A percentile compares a stretch with the other conserved stretches of the same genome.
These are phyloP conservation scores for Linepithema humile DNA, from an alignment of 1,140 invertebrate species.

Conservation along the genomic window DNA sequence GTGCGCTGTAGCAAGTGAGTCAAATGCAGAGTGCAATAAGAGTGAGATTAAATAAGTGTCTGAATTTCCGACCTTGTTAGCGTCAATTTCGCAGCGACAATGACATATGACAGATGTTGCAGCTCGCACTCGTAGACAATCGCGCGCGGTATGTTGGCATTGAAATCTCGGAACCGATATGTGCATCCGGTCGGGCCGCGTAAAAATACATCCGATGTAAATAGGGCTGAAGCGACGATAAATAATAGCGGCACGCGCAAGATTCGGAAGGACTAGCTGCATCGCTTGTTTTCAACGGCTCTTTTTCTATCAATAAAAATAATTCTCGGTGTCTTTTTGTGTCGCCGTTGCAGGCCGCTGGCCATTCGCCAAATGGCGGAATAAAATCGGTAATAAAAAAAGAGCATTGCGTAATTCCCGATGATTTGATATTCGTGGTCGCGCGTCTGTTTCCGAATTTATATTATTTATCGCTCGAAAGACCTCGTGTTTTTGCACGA, in stretches of 20 bases:
- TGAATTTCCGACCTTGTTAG: conserved; percentile 44
- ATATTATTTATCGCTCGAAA: background rate
- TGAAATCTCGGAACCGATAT: conserved; percentile 46
- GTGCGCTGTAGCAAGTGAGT: too few relatives aligned
- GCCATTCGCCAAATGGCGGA: conserved; percentile 3
- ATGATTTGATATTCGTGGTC: background rate
- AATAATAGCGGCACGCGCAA: conserved; percentile 19
- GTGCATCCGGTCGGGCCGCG: conserved; percentile 17
- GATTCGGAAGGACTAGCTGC: background rate
- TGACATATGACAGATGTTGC: background rate
- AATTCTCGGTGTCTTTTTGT: conserved; percentile 31
- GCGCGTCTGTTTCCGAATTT: background rate
- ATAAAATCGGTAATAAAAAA: conserved; percentile 45
- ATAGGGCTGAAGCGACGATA: conserved; percentile 18
- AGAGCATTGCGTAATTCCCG: conserved; percentile 28
- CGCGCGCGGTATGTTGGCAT: conserved; percentile 50
- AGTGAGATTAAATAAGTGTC: background rate
- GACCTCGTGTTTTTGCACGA: background rate
- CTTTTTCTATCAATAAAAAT: conserved; percentile 36
- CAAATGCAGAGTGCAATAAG: background rate
- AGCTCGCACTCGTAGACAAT: background rate
- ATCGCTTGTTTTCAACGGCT: background rate
- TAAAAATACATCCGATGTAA: conserved; percentile 52
- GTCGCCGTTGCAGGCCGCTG: conserved; percentile 4
- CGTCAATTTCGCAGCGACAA: conserved; percentile 26